Percentiles rank a stretch among this genome's conserved stretches.
phyloP scores from a whole-genome alignment of 53 echinoderm and acorn worm genomes.

The Holothuria leucospilota region DNA sequence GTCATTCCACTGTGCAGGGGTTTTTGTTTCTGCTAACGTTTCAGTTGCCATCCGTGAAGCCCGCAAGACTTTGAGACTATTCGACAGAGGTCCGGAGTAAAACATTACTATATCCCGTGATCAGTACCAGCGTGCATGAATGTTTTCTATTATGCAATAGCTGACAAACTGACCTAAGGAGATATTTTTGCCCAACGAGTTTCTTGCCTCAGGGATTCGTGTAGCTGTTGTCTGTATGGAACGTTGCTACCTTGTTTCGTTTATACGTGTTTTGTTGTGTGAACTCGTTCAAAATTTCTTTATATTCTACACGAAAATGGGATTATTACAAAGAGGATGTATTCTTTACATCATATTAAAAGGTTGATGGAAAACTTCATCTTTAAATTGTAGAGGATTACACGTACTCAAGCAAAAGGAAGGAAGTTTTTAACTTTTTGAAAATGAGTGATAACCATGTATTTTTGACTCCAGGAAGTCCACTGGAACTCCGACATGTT shows the following conservation, averaged over 20 bases:
- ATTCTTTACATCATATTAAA: not conserved
- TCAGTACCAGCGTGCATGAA: not conserved
- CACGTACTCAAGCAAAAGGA: conserved; percentile 18
- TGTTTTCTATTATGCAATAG: not conserved
- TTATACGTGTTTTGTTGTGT: not conserved
- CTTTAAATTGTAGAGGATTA: conserved; percentile 32
- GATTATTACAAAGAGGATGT: too few relatives aligned
- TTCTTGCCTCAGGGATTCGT: not conserved
- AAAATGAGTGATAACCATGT: not conserved
- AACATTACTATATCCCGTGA: not conserved
- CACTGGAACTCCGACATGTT: not conserved
- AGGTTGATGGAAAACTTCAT: not conserved
- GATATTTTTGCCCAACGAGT: not conserved
- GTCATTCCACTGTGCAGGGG: not conserved
- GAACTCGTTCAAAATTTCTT: not conserved
- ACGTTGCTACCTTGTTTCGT: not conserved
- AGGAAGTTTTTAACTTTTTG: not conserved
- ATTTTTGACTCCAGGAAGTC: not conserved
- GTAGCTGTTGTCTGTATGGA: not conserved
- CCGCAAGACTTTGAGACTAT: not conserved
- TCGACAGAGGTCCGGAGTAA: not conserved
- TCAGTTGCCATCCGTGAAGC: not conserved
- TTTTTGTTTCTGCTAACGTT: not conserved
- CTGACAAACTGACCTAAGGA: not conserved
- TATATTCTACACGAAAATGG: not conserved